Percentiles rank a stretch among this genome's conserved stretches.
Conservation (phyloP, 2,888 invertebrate genomes). For the Hedya salicella region DNA sequence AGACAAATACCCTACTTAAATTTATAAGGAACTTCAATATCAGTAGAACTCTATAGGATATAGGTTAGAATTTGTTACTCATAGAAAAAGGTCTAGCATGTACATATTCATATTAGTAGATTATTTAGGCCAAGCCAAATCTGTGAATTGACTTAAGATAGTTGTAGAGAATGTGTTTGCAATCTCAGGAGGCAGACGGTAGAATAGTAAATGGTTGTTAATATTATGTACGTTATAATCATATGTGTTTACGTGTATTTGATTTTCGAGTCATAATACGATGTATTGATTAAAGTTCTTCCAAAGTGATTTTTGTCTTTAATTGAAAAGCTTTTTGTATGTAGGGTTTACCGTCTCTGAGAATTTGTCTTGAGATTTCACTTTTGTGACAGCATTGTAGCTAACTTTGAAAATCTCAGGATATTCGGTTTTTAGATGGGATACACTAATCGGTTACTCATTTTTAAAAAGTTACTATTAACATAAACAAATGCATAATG, state of each 20-base stretch:
- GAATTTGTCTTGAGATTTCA: no score
- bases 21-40: constrained; percentile 38
- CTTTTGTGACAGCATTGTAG: no score
- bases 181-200: constrained; percentile 50
- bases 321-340: constrained; percentile 13
- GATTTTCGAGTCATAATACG: constrained; percentile 66
- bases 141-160: constrained; percentile 63
- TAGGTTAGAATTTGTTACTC: constrained; percentile 57
- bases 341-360: no score
- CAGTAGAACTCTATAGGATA: constrained; percentile 51
- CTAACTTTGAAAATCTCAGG: no score
- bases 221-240: constrained; percentile 47
- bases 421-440: no score
- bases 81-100: constrained; percentile 50
- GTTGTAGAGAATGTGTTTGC: constrained; percentile 54
- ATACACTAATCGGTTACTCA: no score
- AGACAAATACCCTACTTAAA: constrained; percentile 36
- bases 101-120: constrained; percentile 51
- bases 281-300: constrained; percentile 71
- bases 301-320: constrained; percentile 57
- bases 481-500: no score
- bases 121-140: constrained; percentile 69
- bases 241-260: constrained; percentile 57
- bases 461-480: no score
- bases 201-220: constrained; percentile 65